phyloP scores from a whole-genome alignment of 2,888 invertebrate genomes.

The Noctua pronuba region DNA sequence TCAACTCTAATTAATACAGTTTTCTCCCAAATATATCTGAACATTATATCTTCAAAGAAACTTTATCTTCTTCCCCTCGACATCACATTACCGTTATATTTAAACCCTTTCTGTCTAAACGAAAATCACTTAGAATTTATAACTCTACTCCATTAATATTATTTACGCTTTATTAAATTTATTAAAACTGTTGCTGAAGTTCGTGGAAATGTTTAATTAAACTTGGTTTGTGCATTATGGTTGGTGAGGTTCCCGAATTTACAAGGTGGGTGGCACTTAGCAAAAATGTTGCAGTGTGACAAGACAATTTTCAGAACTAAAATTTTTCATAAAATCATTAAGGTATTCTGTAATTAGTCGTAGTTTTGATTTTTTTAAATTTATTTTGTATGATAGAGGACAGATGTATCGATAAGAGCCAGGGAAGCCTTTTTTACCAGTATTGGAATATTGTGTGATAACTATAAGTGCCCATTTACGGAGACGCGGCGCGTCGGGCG shows the following conservation, averaged over 20 bases:
- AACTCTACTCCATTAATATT: conserved; percentile 72
- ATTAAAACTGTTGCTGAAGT: conserved; percentile 74
- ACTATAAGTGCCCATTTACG: too few species aligned
- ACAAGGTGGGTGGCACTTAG: neutral
- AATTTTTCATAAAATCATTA: neutral
- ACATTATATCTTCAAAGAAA: conserved; percentile 45
- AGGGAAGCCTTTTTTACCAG: too few species aligned
- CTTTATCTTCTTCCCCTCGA: conserved; percentile 40
- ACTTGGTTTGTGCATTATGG: conserved; percentile 55
- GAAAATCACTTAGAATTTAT: conserved; percentile 69
- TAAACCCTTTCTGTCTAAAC: conserved; percentile 63
- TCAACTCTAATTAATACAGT: conserved; percentile 46
- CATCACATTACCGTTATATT: conserved; percentile 52
- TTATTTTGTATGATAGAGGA: neutral
- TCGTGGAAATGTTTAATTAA: conserved; percentile 77
- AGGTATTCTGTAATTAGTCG: neutral
- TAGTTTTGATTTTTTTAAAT: too few species aligned
- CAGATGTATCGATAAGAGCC: neutral
- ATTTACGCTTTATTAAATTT: conserved; percentile 78
- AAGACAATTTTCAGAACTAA: neutral
- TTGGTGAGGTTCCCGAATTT: conserved; percentile 8
- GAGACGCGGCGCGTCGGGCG: too few species aligned
- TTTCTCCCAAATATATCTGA: conserved; percentile 20
- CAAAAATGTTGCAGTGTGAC: neutral
- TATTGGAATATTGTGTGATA: too few species aligned